These are phyloP conservation scores for Ctena decussata DNA, from an alignment of 2,888 invertebrate species.

Conservation along the genomic window DNA sequence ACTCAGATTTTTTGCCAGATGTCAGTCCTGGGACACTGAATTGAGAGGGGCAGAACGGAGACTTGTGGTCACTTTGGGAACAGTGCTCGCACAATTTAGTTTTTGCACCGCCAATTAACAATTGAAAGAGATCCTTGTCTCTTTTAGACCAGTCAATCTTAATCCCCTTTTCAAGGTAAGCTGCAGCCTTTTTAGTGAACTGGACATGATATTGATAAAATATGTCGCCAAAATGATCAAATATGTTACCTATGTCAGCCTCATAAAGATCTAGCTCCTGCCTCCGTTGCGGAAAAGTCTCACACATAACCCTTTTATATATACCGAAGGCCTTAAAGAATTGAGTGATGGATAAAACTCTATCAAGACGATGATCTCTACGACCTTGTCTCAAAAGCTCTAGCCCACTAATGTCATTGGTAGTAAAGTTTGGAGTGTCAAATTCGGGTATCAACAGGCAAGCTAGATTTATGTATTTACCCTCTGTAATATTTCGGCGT, in stretches of 20 bases:
- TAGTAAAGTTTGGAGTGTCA: neutral
- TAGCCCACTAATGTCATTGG: neutral
- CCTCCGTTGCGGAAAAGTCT: neutral
- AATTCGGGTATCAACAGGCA: neutral
- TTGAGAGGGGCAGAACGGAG: neutral
- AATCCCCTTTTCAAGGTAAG: neutral
- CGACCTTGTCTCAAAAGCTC: neutral
- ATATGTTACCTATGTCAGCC: neutral
- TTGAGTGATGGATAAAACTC: neutral
- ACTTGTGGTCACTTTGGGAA: neutral
- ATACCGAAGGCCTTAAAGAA: neutral
- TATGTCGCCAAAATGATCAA: neutral
- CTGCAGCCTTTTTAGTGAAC: neutral
- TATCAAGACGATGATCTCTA: slow-evolving; percentile 1
- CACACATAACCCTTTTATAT: neutral
- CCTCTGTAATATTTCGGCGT: neutral
- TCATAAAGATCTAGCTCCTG: neutral
- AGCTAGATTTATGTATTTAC: neutral
- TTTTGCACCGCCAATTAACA: neutral
- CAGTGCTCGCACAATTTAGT: neutral
- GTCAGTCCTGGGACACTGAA: neutral
- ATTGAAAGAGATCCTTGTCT: neutral
- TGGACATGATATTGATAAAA: neutral
- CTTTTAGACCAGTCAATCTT: neutral
- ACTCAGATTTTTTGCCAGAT: neutral